Conservation (phyloP, 2,797 vertebrate genomes). For the Urosaurus nigricauda region DNA sequence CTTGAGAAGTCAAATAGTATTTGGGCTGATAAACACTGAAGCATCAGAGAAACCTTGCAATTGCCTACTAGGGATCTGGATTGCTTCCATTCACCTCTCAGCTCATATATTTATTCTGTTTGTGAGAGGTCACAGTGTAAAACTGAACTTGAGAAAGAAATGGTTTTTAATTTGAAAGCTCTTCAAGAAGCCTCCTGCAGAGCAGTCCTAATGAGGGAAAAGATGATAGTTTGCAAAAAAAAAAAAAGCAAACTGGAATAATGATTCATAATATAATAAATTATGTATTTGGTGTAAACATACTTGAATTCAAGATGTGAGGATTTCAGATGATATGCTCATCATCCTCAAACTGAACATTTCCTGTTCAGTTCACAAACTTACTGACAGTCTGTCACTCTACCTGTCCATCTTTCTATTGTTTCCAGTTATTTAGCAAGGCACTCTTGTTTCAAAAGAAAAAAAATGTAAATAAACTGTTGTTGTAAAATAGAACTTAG, state of each 20-base stretch:
- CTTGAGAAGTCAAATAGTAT: too few species aligned
- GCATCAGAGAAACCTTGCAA: too few species aligned
- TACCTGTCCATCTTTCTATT: background rate
- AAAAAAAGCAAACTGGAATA: background rate
- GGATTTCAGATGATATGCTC: background rate
- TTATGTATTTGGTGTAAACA: background rate
- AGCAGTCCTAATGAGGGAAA: too few species aligned
- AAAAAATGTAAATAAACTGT: background rate
- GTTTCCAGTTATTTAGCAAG: background rate
- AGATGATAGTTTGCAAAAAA: background rate
- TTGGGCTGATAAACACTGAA: too few species aligned
- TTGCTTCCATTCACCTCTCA: too few species aligned
- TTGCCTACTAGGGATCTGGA: too few species aligned
- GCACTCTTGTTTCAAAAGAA: background rate
- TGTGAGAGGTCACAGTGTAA: background rate
- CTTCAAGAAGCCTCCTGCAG: background rate
- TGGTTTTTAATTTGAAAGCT: background rate
- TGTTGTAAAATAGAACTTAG: background rate
- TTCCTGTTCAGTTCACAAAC: background rate
- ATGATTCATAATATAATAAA: background rate
- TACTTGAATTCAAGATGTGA: background rate
- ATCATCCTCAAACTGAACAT: background rate
- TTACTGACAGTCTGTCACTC: background rate
- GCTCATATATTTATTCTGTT: background rate
- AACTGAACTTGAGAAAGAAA: background rate